Percentiles rank a stretch among this genome's conserved stretches.
phyloP scores from a whole-genome alignment of 1,140 invertebrate species.

The Gryllus bimaculatus region DNA sequence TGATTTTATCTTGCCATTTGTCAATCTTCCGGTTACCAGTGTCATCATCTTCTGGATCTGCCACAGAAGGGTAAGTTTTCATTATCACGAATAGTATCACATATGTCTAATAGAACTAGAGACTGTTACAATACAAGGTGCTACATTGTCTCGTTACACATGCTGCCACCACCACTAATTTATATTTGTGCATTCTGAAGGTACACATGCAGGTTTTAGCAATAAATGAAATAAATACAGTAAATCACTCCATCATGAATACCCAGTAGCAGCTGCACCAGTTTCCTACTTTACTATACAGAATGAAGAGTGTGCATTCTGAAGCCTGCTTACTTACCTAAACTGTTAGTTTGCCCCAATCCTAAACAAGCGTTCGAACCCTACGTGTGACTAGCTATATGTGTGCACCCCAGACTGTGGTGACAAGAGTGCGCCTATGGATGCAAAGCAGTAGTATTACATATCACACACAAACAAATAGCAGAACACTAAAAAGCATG shows the following conservation, averaged over 20 bases:
- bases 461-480: conserved; percentile 17
- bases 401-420: conserved; percentile 2
- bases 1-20: conserved; percentile 76
- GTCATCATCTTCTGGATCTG: conserved; percentile 38
- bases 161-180: not conserved
- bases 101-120: too few species aligned
- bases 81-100: not conserved
- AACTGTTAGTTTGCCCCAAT: not conserved
- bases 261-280: not conserved
- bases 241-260: not conserved
- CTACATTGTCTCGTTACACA: not conserved
- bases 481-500: not conserved
- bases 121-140: not conserved
- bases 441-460: conserved; percentile 21
- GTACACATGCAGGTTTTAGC: not conserved
- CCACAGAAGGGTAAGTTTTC: not conserved
- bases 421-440: conserved; percentile 13
- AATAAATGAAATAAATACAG: not conserved
- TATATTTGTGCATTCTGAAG: not conserved
- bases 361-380: not conserved
- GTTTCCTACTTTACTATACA: not conserved
- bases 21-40: conserved; percentile 34
- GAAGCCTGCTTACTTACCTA: not conserved
- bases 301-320: not conserved
- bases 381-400: conserved; percentile 4